Evolutionary conservation across 2,888 invertebrate species (phyloP).

Genomic region (Metacarcinus magister): DNA sequence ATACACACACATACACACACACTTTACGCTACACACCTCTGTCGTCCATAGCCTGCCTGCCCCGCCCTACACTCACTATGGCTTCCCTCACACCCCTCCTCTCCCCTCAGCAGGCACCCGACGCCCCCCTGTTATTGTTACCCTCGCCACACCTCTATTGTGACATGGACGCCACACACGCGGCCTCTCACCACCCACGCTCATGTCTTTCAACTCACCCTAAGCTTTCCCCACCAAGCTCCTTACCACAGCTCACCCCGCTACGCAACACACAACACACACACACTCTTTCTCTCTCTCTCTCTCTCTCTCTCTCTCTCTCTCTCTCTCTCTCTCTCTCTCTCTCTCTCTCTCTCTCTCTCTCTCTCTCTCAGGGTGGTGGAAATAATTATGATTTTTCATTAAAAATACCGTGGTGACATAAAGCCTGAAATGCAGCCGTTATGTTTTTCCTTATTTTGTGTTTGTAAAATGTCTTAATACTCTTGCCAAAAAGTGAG

Average conservation of each 20-base stretch:
- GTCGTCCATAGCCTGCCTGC: neutral
- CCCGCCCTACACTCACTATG: slow-evolving; percentile 6
- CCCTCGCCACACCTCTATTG: neutral
- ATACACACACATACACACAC: neutral
- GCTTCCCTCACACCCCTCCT: neutral
- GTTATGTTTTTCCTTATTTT: too few relatives aligned
- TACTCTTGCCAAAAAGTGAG: too few relatives aligned
- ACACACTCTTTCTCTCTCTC: neutral
- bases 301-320: too few relatives aligned
- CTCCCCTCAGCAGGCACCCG: neutral
- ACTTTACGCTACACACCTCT: neutral
- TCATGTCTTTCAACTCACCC: neutral
- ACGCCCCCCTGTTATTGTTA: neutral
- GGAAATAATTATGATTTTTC: too few relatives aligned
- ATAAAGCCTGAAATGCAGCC: too few relatives aligned
- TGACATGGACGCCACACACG: neutral
- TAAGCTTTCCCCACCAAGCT: neutral
- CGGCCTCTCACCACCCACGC: neutral
- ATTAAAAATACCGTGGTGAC: too few relatives aligned
- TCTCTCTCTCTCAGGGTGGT: too few relatives aligned
- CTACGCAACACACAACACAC: too few relatives aligned
- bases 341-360: too few relatives aligned
- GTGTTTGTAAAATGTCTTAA: too few relatives aligned
- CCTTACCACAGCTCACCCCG: neutral
- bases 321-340: too few relatives aligned